Base-by-base conservation (phyloP, 1,140 invertebrate genomes). In the Vollenhovia emeryi region DNA sequence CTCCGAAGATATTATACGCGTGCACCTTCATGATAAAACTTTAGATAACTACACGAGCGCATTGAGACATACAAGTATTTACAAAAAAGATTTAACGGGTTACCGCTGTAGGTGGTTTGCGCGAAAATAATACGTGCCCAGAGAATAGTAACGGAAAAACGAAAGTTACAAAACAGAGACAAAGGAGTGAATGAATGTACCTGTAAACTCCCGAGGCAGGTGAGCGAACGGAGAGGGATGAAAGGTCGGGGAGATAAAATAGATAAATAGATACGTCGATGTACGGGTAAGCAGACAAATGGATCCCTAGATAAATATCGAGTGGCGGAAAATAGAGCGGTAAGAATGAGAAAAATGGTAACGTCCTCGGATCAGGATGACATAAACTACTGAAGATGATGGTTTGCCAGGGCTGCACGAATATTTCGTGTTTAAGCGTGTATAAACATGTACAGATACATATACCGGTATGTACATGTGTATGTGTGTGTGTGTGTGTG, bases 231-330 rank as follows among this genome's bases (percentile, higher is more conserved):
- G 5, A 50, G 30, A 80, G 40, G 21, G 1, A 27, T 60, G 71
- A 71, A 68, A 55, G 48, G 9, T 68, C 57, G 11, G 43, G 3
- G 8, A 79, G n/a, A 30, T 79, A 36, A 79, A 66, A 79, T 66
- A 79, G 60, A 79, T 76, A 76, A 76, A 76, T 79, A 66, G 75
- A 79, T 79, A 66, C 59, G 45, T 66, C 74, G 57, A 66, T 79
- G 60, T 52, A 55, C 60, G 30, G 40, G 52, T 79, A 79, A 78
- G 75, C 43, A 79, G 75, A 79, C 60, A 79, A 79, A 79, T 79
- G 75, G 75, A 64, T 50, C n/a, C 60, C 36, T 60, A 30, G 55
- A 52, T 66, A 79, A 79, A 79, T 66, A 79, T 66, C 75, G 75
- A 79, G 15, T 40, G 75, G n/a, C 30, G 18, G n/a, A 40, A 79